Conservation (phyloP, 1,140 invertebrate genomes). For the Chlorops oryzae region DNA sequence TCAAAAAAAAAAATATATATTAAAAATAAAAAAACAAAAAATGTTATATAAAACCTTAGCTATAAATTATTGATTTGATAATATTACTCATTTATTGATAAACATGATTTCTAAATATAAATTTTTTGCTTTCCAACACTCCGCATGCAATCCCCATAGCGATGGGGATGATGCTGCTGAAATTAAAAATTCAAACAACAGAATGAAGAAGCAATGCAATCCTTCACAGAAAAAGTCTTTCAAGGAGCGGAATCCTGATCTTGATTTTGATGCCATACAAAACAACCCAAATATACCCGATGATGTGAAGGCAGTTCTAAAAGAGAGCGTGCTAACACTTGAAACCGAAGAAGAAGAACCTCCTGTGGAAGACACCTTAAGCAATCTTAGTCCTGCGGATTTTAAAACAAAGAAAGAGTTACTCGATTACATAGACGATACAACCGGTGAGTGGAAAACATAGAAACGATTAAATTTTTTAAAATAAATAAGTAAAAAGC, state of each 20-base stretch:
- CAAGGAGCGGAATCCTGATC: constrained; percentile 46
- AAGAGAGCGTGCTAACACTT: constrained; percentile 39
- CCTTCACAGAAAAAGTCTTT: constrained; percentile 45
- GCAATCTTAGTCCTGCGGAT: constrained; percentile 27
- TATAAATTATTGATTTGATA: neutral
- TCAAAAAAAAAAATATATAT: no score
- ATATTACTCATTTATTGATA: no score
- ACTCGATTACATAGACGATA: constrained; percentile 43
- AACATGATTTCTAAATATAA: neutral
- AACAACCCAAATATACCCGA: constrained; percentile 47
- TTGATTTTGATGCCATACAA: constrained; percentile 46
- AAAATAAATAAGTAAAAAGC: no score
- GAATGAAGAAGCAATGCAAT: constrained; percentile 48
- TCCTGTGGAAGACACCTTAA: constrained; percentile 4
- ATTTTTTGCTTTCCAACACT: constrained; percentile 5
- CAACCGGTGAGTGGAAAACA: constrained; percentile 29
- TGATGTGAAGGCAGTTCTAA: constrained; percentile 44
- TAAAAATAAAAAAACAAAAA: no score
- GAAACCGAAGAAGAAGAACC: constrained; percentile 21
- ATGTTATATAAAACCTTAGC: neutral
- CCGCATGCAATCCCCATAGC: constrained; percentile 12
- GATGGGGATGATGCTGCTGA: constrained; percentile 14
- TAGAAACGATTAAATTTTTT: no score
- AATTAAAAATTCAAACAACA: constrained; percentile 14
- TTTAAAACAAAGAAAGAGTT: constrained; percentile 43